Evolutionary conservation across 1,140 invertebrate genomes (phyloP).

Genomic region (Formica exsecta): DNA sequence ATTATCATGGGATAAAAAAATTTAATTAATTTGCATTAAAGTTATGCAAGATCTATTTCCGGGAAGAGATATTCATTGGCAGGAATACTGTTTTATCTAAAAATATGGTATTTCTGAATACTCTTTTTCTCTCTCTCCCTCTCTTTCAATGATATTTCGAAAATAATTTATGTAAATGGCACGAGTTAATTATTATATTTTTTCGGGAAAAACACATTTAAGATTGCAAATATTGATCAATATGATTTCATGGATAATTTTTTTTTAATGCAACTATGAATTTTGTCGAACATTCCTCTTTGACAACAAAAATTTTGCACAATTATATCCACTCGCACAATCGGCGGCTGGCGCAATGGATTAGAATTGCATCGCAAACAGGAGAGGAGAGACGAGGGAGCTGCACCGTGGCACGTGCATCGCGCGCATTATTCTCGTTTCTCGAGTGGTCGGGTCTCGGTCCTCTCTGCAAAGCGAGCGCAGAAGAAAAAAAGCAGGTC

Average conservation of each 20-base stretch:
- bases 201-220: background rate
- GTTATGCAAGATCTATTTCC: constrained; percentile 23
- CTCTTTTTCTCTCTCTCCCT: background rate
- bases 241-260: too few relatives aligned
- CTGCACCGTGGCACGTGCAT: constrained; percentile 75
- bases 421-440: constrained; percentile 74
- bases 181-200: background rate
- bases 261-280: background rate
- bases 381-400: constrained; percentile 5
- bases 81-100: background rate
- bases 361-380: constrained; percentile 55
- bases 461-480: constrained; percentile 12
- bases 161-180: background rate
- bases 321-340: constrained; percentile 35
- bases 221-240: background rate
- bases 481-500: constrained; percentile 22
- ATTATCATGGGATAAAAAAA: background rate
- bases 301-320: constrained; percentile 48
- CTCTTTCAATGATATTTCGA: background rate
- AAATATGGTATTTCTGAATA: constrained; percentile 4
- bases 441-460: constrained; percentile 73
- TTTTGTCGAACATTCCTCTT: constrained; percentile 24
- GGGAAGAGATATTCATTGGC: background rate
- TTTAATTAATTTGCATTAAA: constrained; percentile 24
- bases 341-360: constrained; percentile 55